phyloP scores from a whole-genome alignment of 2,888 invertebrate genomes.

The Drosophila tripunctata region DNA sequence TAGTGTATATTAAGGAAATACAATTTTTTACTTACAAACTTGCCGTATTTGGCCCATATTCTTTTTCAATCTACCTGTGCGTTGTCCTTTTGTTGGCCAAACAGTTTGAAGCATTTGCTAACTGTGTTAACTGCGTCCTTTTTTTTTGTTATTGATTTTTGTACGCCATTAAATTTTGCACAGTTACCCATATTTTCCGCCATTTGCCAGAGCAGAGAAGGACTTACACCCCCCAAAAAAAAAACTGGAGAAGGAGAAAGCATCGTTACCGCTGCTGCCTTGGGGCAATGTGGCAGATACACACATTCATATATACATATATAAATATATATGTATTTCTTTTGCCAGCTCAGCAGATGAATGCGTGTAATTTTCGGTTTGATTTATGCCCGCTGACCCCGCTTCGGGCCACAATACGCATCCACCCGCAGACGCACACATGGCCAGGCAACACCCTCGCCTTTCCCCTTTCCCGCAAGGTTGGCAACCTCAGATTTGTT shows the following conservation, averaged over 20 bases:
- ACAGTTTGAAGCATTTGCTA: slow-evolving; percentile 18
- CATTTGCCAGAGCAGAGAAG: slow-evolving; percentile 63
- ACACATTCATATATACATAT: slow-evolving; percentile 11
- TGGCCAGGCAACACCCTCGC: slow-evolving; percentile 28
- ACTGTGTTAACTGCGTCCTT: slow-evolving; percentile 48
- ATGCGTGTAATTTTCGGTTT: slow-evolving; percentile 82
- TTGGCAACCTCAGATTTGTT: slow-evolving; percentile 74
- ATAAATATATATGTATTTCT: slow-evolving; percentile 36
- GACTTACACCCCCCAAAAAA: slow-evolving; percentile 50
- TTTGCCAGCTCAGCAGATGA: slow-evolving; percentile 80
- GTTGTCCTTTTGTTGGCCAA: not conserved
- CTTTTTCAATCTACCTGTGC: slow-evolving; percentile 54
- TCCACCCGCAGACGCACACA: slow-evolving; percentile 43
- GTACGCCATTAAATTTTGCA: slow-evolving; percentile 80
- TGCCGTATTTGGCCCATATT: not conserved
- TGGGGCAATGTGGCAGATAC: slow-evolving; percentile 76
- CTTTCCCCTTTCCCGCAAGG: slow-evolving; percentile 34
- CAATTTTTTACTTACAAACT: too few species aligned
- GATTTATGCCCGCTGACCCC: slow-evolving; percentile 80
- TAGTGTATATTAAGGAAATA: too few species aligned
- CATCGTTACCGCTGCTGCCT: slow-evolving; percentile 3
- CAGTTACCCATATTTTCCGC: slow-evolving; percentile 81
- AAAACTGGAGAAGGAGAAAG: slow-evolving; percentile 16
- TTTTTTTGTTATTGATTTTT: slow-evolving; percentile 80
- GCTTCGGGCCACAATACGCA: slow-evolving; percentile 53